Evolutionary conservation across 1,140 invertebrate genomes (phyloP), one percentile per base, ranked within the genome.

Genomic region (Coptotermes formosanus): DNA sequence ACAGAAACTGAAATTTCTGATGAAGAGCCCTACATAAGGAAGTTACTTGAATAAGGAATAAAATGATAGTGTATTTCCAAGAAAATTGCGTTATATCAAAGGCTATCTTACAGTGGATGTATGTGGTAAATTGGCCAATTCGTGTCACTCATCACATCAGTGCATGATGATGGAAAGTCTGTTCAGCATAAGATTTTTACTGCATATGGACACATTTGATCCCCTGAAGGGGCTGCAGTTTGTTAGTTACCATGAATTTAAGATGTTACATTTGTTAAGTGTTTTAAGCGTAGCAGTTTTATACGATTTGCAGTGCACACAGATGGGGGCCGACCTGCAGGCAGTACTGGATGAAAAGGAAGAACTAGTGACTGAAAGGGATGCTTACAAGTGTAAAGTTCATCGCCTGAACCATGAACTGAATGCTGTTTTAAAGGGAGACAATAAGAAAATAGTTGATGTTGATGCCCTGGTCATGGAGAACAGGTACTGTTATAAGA

Each of bases 371-470:
- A 94, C 93, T 23, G 96, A 97, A 89, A 91, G 96, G 87, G 96
- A 97, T 91, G 95, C 95, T n/a, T 97, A 96, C 88, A 96, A 96
- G 89, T 96, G 93, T 88, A 97, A 98, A 91, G 95, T 96, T 25
- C 95, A 97, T 89, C 91, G 96, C 59, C 92, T 97, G 8, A 97
- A 97, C 90, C 94, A 96, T 88, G 95, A 97, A 89, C 92, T 98
- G 21, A 95, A 95, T 88, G 94, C 94, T 88, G 93, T 96, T 7
- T 90, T 98, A 0, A 94, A 92, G 87, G 93, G 88, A 90, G 88
- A 92, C 91, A 88, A 89, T 88, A 88, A 88, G 75, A 88, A 90
- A 85, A 91, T 95, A 32, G 91, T 97, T n/a, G 96, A 97, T 89
- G 93, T 97, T 88, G 96, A 97, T 92, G 93, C 94, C 86, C 91